Conservation (phyloP, 2,113 vertebrate species). For the Hucho hucho region DNA sequence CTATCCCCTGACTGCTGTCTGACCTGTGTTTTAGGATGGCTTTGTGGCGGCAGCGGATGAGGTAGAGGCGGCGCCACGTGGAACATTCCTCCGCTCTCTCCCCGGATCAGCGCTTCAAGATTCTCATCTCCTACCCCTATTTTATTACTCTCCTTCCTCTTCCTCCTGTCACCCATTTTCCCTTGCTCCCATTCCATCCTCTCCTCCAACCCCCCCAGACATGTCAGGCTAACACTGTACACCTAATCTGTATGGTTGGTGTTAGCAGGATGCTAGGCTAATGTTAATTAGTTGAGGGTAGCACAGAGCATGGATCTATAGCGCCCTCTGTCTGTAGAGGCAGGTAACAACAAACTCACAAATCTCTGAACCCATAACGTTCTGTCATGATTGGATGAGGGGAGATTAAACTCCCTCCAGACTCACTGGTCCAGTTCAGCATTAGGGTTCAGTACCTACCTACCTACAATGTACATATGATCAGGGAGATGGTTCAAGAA, state of each 20-base stretch:
- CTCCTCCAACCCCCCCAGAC: neutral
- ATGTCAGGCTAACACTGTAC: slow-evolving; percentile 15
- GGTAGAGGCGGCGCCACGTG: slow-evolving; percentile 79
- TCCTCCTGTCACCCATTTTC: slow-evolving; percentile 1
- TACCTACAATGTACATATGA: slow-evolving; percentile 3
- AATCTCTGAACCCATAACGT: no score
- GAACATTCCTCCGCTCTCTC: slow-evolving; percentile 41
- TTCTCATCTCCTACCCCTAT: slow-evolving; percentile 46
- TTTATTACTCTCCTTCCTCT: slow-evolving; percentile 32
- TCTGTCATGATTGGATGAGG: no score
- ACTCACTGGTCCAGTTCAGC: no score
- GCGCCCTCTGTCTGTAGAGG: slow-evolving; percentile 36
- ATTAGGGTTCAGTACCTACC: no score
- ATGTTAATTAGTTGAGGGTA: neutral
- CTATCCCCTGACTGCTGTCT: no score
- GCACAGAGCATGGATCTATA: slow-evolving; percentile 35
- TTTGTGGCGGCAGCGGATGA: slow-evolving; percentile 86
- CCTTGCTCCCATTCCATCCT: slow-evolving; percentile 20
- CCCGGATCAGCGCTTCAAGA: slow-evolving; percentile 32
- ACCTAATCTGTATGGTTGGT: neutral
- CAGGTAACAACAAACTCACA: slow-evolving; percentile 6
- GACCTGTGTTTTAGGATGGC: slow-evolving; percentile 63
- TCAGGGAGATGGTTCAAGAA: no score
- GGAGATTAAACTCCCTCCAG: no score
- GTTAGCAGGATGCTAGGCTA: neutral